A percentile compares a stretch with the other conserved stretches of the same genome.
Conservation (phyloP, 2,888 invertebrate species). For the Pammene aurita region DNA sequence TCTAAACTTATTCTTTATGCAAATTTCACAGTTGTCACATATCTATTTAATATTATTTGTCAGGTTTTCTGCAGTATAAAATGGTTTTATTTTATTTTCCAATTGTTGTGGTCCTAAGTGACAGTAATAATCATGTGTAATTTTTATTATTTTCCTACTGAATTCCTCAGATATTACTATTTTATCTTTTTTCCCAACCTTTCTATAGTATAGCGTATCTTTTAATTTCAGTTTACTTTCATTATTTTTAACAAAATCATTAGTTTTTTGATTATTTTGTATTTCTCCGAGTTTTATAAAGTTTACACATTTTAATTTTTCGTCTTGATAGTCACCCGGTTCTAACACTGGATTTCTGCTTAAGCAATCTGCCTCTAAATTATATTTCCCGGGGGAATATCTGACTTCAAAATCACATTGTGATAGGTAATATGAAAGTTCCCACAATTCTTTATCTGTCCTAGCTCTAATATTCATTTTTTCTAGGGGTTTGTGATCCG, state of each 20-base stretch:
- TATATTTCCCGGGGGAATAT: not conserved
- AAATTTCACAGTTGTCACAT: too few relatives aligned
- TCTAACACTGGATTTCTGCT: slow-evolving; percentile 10
- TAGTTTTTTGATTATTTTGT: not conserved
- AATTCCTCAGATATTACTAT: too few relatives aligned
- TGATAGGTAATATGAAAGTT: not conserved
- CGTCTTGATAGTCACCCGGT: not conserved
- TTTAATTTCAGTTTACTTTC: too few relatives aligned
- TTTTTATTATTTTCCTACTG: too few relatives aligned
- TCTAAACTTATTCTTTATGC: too few relatives aligned
- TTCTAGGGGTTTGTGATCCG: slow-evolving; percentile 13
- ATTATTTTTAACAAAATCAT: not conserved
- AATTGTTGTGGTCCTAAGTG: too few relatives aligned
- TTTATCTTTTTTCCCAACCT: too few relatives aligned
- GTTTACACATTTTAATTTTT: not conserved
- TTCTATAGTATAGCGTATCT: too few relatives aligned
- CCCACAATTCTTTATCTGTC: not conserved
- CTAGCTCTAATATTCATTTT: not conserved
- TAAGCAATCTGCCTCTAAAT: slow-evolving; percentile 3
- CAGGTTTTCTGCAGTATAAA: too few relatives aligned
- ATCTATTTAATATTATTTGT: too few relatives aligned
- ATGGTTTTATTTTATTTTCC: too few relatives aligned
- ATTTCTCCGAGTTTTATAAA: not conserved
- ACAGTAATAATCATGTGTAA: too few relatives aligned
- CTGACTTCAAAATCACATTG: slow-evolving; percentile 5